These are phyloP conservation scores for Mastomys coucha DNA, from an alignment of 2,113 vertebrate genomes.

Conservation along the genomic window DNA sequence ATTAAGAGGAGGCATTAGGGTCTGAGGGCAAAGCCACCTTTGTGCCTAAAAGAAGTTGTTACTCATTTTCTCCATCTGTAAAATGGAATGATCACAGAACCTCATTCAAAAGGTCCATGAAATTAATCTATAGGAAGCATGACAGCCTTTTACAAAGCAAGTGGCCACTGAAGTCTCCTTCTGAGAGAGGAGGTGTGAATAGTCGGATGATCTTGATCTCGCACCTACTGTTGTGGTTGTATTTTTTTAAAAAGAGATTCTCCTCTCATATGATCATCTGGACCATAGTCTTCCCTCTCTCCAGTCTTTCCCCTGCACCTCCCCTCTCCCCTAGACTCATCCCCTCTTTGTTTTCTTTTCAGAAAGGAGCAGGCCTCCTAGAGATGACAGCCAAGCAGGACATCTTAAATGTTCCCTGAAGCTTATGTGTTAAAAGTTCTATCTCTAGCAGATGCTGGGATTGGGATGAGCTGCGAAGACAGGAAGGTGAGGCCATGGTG, in stretches of 20 bases:
- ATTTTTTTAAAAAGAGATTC: neutral
- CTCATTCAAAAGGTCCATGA: neutral
- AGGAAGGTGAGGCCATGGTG: neutral
- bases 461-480: neutral
- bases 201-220: neutral
- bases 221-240: neutral
- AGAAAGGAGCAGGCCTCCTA: neutral
- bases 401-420: neutral
- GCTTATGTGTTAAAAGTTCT: neutral
- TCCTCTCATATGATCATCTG: neutral
- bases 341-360: neutral
- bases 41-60: neutral
- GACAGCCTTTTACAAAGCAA: neutral
- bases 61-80: neutral
- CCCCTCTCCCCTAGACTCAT: neutral
- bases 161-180: neutral
- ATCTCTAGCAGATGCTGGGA: no score
- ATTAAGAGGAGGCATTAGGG: neutral
- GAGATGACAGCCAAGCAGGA: neutral
- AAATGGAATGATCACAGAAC: neutral
- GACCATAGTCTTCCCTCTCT: neutral
- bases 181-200: neutral
- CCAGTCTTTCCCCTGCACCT: neutral
- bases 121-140: neutral
- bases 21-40: neutral